These are phyloP conservation scores for Cataglyphis livida DNA, from an alignment of 2,888 invertebrate genomes.

Conservation along the genomic window DNA sequence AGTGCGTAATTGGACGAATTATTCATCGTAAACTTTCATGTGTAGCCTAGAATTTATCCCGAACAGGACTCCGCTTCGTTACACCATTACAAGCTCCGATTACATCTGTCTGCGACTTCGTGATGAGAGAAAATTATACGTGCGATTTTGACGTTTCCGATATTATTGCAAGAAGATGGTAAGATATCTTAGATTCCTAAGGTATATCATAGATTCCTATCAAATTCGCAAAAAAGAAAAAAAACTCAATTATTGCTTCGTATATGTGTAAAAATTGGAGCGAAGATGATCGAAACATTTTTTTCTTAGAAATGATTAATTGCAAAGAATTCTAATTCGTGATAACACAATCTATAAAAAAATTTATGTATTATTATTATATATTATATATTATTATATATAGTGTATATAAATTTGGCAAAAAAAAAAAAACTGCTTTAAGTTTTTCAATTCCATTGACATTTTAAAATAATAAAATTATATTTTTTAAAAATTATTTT, in stretches of 20 bases:
- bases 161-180: background rate
- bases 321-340: background rate
- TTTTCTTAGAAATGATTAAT: background rate
- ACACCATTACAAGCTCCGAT: conserved; percentile 15
- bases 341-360: background rate
- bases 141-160: background rate
- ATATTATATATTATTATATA: background rate
- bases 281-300: background rate
- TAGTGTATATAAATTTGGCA: background rate
- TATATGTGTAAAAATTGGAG: background rate
- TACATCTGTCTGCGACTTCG: background rate
- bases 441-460: background rate
- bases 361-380: background rate
- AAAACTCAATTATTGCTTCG: background rate
- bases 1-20: conserved; percentile 28
- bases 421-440: background rate
- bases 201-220: background rate
- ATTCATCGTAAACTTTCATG: conserved; percentile 37
- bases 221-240: background rate
- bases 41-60: conserved; percentile 18
- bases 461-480: background rate
- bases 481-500: background rate
- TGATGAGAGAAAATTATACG: conserved; percentile 7
- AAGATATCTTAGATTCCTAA: background rate
- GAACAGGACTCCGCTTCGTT: conserved; percentile 37